phyloP scores from a whole-genome alignment of 2,888 invertebrate genomes.

The Hydroisotoma schaefferi region DNA sequence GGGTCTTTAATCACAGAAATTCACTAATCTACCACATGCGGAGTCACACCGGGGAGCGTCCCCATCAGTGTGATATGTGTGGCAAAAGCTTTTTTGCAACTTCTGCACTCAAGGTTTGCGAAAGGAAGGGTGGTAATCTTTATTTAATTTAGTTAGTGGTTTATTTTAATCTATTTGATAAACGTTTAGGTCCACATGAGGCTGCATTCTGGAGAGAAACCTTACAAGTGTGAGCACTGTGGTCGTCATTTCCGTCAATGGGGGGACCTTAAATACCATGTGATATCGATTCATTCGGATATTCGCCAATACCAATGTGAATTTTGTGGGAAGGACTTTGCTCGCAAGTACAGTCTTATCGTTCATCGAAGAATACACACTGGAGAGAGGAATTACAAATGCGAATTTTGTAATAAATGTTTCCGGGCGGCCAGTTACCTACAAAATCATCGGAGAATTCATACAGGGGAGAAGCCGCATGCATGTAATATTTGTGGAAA shows the following conservation, averaged over 20 bases:
- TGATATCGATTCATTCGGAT: constrained; percentile 74
- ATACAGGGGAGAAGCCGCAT: constrained; percentile 63
- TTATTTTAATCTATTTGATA: not conserved
- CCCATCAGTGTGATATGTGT: constrained; percentile 73
- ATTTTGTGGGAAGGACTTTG: constrained; percentile 74
- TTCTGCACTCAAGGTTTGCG: constrained; percentile 69
- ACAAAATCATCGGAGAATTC: constrained; percentile 76
- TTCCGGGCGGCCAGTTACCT: constrained; percentile 83
- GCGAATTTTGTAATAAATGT: constrained; percentile 75
- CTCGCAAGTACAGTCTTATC: constrained; percentile 78
- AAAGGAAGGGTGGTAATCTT: not conserved
- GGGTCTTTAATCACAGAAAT: constrained; percentile 75
- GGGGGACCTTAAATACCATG: constrained; percentile 84
- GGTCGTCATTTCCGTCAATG: constrained; percentile 77
- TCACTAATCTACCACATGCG: constrained; percentile 78
- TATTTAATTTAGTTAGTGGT: not conserved
- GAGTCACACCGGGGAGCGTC: constrained; percentile 69
- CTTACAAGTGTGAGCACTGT: constrained; percentile 76
- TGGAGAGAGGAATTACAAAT: constrained; percentile 80
- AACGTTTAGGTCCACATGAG: constrained; percentile 69
- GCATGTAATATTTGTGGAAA: constrained; percentile 64
- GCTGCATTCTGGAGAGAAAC: constrained; percentile 78
- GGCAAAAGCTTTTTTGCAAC: constrained; percentile 79
- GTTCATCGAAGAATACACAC: constrained; percentile 82
- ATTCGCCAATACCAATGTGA: constrained; percentile 81